Conservation (phyloP, 2,888 invertebrate species). For the Carcina quercana region DNA sequence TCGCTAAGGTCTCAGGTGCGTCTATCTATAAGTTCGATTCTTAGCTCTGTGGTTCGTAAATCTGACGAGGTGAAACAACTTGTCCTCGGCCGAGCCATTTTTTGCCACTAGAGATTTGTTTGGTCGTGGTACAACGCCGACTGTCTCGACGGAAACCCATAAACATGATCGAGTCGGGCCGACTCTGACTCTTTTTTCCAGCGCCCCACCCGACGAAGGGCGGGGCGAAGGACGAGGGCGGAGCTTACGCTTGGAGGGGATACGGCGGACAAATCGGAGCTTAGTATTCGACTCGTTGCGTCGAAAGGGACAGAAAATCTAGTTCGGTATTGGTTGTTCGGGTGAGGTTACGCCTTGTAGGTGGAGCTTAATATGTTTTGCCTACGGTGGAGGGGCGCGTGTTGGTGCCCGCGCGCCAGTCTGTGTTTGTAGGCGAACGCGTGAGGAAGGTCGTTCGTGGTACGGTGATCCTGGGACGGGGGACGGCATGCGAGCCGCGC, state of each 20-base stretch:
- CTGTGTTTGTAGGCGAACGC: constrained; percentile 60
- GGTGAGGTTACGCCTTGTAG: constrained; percentile 41
- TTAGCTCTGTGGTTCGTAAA: constrained; percentile 56
- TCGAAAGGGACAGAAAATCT: constrained; percentile 56
- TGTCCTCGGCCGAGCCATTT: constrained; percentile 65
- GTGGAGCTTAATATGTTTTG: constrained; percentile 52
- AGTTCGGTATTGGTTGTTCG: constrained; percentile 42
- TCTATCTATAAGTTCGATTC: constrained; percentile 28
- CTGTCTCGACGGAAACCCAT: constrained; percentile 71
- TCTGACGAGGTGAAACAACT: constrained; percentile 69
- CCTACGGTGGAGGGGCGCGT: constrained; percentile 67
- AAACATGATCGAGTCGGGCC: constrained; percentile 65
- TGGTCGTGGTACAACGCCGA: constrained; percentile 55
- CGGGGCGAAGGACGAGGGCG: constrained; percentile 36
- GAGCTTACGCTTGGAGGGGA: constrained; percentile 37
- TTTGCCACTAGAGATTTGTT: constrained; percentile 73
- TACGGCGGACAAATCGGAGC: constrained; percentile 39
- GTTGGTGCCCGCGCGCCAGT: constrained; percentile 67
- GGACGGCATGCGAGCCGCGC: constrained; percentile 59
- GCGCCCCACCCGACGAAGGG: constrained; percentile 51
- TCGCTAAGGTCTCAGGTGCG: no score
- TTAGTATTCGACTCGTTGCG: constrained; percentile 25
- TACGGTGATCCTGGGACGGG: constrained; percentile 42
- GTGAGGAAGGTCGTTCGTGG: constrained; percentile 55
- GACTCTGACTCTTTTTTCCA: constrained; percentile 66